These are phyloP conservation scores for Actias luna DNA, from an alignment of 2,888 invertebrate genomes.

Conservation along the genomic window DNA sequence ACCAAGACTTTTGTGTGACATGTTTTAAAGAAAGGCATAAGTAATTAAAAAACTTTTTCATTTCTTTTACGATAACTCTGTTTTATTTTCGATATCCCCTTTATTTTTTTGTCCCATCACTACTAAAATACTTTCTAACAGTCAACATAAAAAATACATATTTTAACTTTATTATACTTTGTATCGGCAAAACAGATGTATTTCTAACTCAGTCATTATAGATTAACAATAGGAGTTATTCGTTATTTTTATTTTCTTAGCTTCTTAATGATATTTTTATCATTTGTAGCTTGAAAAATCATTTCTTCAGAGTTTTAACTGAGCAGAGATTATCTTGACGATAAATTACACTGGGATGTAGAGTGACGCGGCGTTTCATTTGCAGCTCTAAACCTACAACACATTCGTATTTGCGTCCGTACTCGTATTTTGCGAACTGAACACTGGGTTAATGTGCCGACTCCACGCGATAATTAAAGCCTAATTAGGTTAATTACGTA, in stretches of 20 bases:
- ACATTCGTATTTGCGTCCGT: conserved; percentile 14
- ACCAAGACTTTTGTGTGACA: too few species aligned
- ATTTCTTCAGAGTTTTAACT: background rate
- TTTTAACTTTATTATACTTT: too few species aligned
- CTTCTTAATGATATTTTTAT: background rate
- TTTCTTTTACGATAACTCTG: too few species aligned
- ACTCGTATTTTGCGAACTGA: conserved; percentile 10
- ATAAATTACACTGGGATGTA: background rate
- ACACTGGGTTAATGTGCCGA: conserved; percentile 26
- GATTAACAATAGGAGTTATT: too few species aligned
- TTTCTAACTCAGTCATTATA: too few species aligned
- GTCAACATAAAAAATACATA: too few species aligned
- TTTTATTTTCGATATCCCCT: too few species aligned
- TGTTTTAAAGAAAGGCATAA: too few species aligned
- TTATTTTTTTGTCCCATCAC: too few species aligned
- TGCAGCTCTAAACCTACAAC: background rate
- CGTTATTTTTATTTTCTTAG: background rate
- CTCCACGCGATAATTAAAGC: conserved; percentile 31
- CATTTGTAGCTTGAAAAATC: background rate
- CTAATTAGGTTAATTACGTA: conserved; percentile 36
- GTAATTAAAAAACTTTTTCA: too few species aligned
- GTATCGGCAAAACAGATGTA: too few species aligned
- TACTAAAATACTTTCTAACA: too few species aligned
- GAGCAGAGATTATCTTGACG: background rate
- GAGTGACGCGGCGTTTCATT: background rate